Evolutionary conservation across 2,113 vertebrate genomes (phyloP).

Genomic region (Potamarius usumacintae): DNA sequence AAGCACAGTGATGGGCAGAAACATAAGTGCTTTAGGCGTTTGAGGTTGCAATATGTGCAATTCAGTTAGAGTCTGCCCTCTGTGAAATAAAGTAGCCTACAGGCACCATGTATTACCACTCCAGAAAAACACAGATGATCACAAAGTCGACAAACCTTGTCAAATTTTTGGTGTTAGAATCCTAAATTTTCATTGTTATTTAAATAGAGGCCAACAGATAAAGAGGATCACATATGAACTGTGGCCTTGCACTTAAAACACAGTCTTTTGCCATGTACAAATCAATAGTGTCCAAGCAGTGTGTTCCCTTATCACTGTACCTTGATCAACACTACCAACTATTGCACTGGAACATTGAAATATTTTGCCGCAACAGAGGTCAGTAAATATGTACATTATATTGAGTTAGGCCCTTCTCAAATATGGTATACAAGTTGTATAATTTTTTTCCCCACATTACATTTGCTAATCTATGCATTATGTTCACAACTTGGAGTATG

Average conservation of each 20-base stretch:
- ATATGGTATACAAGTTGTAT: slow-evolving; percentile 28
- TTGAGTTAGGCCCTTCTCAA: slow-evolving; percentile 26
- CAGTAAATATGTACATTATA: slow-evolving; percentile 44
- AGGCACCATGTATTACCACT: slow-evolving; percentile 18
- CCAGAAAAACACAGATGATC: slow-evolving; percentile 13
- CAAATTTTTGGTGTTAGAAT: neutral
- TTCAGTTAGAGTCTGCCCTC: slow-evolving; percentile 18
- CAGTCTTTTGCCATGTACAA: slow-evolving; percentile 42
- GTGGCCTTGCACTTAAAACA: slow-evolving; percentile 5
- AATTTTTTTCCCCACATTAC: slow-evolving; percentile 1
- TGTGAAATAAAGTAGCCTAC: slow-evolving; percentile 18
- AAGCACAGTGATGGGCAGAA: slow-evolving; percentile 43
- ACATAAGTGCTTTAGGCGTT: slow-evolving; percentile 28
- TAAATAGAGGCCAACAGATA: slow-evolving; percentile 32
- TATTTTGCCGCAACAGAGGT: slow-evolving; percentile 32
- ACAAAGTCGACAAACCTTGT: slow-evolving; percentile 26
- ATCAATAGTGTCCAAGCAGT: slow-evolving; percentile 13
- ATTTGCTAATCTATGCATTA: slow-evolving; percentile 38
- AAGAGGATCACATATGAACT: neutral
- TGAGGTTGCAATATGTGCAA: slow-evolving; percentile 34
- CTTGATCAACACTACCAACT: slow-evolving; percentile 37
- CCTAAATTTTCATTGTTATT: neutral
- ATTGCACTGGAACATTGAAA: slow-evolving; percentile 48
- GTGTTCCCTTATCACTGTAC: slow-evolving; percentile 41
- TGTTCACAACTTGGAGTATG: slow-evolving; percentile 17